A percentile compares a stretch with the other conserved stretches of the same genome.
These are phyloP conservation scores for Acanthosepion lycidas DNA, from an alignment of 2,888 invertebrate genomes.

Conservation along the genomic window DNA sequence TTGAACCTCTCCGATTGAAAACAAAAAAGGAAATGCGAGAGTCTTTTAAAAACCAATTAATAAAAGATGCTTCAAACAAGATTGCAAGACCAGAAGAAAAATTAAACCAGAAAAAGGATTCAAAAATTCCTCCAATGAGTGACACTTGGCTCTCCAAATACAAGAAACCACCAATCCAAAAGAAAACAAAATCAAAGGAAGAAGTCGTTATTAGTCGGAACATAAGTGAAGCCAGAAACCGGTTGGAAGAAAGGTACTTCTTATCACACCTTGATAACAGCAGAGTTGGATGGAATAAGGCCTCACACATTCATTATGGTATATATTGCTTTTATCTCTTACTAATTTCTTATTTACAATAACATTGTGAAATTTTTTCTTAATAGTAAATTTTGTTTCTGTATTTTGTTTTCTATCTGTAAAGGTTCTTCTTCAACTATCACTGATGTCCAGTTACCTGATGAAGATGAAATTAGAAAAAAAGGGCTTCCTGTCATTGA, in stretches of 20 bases:
- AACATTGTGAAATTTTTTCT: not conserved
- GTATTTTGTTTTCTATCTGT: not conserved
- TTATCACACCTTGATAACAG: conserved; percentile 33
- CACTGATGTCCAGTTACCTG: conserved; percentile 60
- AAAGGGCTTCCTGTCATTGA: conserved; percentile 57
- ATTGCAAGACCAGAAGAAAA: not conserved
- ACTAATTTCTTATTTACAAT: not conserved
- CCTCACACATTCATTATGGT: not conserved
- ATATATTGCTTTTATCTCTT: not conserved
- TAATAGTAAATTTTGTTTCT: not conserved
- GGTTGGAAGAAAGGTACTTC: not conserved
- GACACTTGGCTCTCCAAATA: not conserved
- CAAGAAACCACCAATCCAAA: not conserved
- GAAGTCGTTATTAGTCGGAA: not conserved
- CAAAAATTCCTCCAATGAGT: not conserved
- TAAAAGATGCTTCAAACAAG: not conserved
- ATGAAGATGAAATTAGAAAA: conserved; percentile 57
- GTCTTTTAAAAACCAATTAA: not conserved
- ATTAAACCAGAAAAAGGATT: not conserved
- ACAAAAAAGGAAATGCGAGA: conserved; percentile 13
- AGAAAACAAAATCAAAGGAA: not conserved
- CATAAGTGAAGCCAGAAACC: not conserved
- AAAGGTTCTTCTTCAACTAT: not conserved
- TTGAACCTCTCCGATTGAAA: not conserved
- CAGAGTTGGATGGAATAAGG: not conserved